phyloP scores from a whole-genome alignment of 2,888 invertebrate species.

The Pseudeuparius sepicola region DNA sequence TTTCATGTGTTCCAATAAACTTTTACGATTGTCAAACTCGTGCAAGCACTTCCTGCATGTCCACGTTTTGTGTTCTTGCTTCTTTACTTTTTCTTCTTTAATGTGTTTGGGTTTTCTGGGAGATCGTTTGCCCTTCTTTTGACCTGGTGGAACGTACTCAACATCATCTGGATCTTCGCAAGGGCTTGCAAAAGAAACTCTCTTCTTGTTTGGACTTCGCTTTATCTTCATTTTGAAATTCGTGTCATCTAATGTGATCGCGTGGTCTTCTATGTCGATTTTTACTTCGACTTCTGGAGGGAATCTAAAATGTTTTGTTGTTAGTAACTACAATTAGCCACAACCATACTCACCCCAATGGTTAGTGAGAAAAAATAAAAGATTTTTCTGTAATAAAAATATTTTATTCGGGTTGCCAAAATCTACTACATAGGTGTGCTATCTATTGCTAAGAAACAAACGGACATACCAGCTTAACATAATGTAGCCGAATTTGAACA shows the following conservation, averaged over 20 bases:
- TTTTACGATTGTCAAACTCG: slow-evolving; percentile 28
- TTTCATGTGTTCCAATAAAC: slow-evolving; percentile 30
- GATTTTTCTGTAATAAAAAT: too few species aligned
- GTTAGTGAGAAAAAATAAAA: too few species aligned
- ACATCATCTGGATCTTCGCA: too few species aligned
- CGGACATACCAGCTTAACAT: too few species aligned
- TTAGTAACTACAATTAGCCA: slow-evolving; percentile 16
- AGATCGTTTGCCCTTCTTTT: slow-evolving; percentile 15
- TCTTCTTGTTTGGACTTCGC: slow-evolving; percentile 1
- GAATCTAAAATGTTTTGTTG: slow-evolving; percentile 23
- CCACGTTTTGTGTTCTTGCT: slow-evolving; percentile 28
- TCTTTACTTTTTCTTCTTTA: slow-evolving; percentile 16
- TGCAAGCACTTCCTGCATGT: slow-evolving; percentile 30
- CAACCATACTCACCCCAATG: slow-evolving; percentile 4
- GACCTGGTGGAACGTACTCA: slow-evolving; percentile 9
- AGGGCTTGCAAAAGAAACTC: too few species aligned
- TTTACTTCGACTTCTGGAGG: slow-evolving; percentile 24
- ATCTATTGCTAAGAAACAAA: too few species aligned
- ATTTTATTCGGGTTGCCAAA: too few species aligned
- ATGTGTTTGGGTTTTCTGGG: slow-evolving; percentile 12
- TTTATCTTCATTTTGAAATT: too few species aligned
- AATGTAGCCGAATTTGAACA: too few species aligned
- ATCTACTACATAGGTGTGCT: too few species aligned
- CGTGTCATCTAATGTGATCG: slow-evolving; percentile 6
- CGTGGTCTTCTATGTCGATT: slow-evolving; percentile 1